Evolutionary conservation across 2,888 invertebrate species (phyloP), one percentile per base, ranked within the genome.

Genomic region (Trachelus stipa): DNA sequence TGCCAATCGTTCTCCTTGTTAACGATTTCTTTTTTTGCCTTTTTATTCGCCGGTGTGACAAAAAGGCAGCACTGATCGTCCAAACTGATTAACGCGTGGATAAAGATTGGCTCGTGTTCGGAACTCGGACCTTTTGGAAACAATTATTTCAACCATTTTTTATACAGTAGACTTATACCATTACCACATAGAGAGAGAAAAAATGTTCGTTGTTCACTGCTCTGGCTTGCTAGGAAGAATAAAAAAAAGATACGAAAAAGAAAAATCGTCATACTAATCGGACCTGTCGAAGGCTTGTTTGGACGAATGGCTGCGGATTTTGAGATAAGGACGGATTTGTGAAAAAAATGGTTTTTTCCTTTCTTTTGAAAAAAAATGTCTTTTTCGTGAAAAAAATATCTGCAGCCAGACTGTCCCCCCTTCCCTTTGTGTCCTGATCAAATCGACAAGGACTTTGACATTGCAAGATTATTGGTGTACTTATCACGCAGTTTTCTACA

Each of bases 391-490:
- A n/a, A 12, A 37, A n/a, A 35, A 6, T 35, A 11, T 35, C 23
- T 37, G 74, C 80, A 80, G 82, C 83, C 84, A 87, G 81, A 87
- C 85, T 82, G 83, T 84, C 80, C 83, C 85, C 73, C 77, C 73
- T 23, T 76, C 56, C 33, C 77, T 68, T 34, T 68, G 56, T 35
- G 30, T 74, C 73, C 76, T 73, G 77, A 78, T 75, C 83, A 87
- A 56, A 88, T 89, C 87, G 88, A 87, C 88, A 87, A 89, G 77
- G 85, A 87, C 88, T 88, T 88, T 87, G 84, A 90, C 88, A 89
- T 88, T 89, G 88, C 88, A 89, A 89, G 88, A 89, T 90, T 90
- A 90, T 89, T 89, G 90, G 90, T 90, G 89, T 90, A 90, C 89
- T 90, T 89, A 90, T 90, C 90, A 88, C 87, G 88, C 88, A 88